These are phyloP conservation scores for Conops quadrifasciatus DNA, from an alignment of 2,888 invertebrate species.

Conservation along the genomic window DNA sequence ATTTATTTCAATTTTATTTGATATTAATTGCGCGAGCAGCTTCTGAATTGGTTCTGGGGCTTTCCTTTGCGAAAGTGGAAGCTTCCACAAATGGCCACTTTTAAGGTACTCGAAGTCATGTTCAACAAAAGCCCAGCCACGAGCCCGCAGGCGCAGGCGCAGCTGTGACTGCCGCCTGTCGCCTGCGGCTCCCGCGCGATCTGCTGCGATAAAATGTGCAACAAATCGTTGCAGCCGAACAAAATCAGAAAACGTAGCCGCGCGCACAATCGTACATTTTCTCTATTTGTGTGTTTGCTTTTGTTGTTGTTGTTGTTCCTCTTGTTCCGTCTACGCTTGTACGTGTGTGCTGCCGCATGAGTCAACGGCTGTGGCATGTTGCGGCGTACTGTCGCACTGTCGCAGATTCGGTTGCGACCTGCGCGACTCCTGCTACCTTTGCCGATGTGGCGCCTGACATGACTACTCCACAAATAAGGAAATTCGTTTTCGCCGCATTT, in stretches of 20 bases:
- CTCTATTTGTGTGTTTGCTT: background rate
- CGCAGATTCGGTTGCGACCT: conserved; percentile 7
- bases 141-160: conserved; percentile 16
- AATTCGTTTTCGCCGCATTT: conserved; percentile 25
- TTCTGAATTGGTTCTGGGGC: conserved; percentile 45
- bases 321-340: background rate
- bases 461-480: conserved; percentile 30
- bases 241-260: conserved; percentile 7
- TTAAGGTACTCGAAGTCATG: conserved; percentile 12
- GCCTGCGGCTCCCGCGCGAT: background rate
- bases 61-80: conserved; percentile 31
- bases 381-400: conserved; percentile 21
- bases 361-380: conserved; percentile 19
- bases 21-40: conserved; percentile 65
- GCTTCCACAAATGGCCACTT: conserved; percentile 31
- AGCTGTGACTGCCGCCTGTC: background rate
- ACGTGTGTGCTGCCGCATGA: background rate
- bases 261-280: background rate
- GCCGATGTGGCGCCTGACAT: conserved; percentile 33
- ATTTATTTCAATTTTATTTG: conserved; percentile 67
- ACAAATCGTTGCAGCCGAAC: conserved; percentile 1
- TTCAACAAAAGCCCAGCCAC: conserved; percentile 14
- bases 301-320: background rate
- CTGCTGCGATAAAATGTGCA: conserved; percentile 14
- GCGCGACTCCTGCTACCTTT: conserved; percentile 5